Evolutionary conservation across 2,888 invertebrate species (phyloP).

Genomic region (Nomada ferruginata): DNA sequence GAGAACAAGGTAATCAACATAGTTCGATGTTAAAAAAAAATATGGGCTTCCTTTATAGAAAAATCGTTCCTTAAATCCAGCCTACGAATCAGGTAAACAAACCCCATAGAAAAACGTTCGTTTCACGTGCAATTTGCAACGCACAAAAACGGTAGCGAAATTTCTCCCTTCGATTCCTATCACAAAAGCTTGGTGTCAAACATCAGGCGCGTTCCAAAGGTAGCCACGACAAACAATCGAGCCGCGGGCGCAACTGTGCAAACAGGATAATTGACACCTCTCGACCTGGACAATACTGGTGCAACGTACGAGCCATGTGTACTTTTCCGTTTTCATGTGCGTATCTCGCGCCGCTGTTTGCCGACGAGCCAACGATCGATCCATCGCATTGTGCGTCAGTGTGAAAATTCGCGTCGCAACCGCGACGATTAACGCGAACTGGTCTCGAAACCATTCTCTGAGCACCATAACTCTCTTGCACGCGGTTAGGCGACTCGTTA

Average conservation of each 20-base stretch:
- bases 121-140: background rate
- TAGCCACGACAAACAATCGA: constrained; percentile 29
- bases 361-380: constrained; percentile 15
- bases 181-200: background rate
- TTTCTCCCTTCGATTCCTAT: background rate
- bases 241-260: constrained; percentile 28
- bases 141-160: background rate
- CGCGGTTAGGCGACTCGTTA: constrained; percentile 33
- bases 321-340: constrained; percentile 29
- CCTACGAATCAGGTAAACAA: background rate
- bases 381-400: constrained; percentile 6
- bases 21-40: no score
- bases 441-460: background rate
- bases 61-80: background rate
- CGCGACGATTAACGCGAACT: constrained; percentile 22
- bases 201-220: constrained; percentile 21
- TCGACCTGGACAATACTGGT: constrained; percentile 20
- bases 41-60: no score
- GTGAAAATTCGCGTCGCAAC: constrained; percentile 48
- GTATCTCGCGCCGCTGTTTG: constrained; percentile 23
- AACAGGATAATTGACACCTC: constrained; percentile 56
- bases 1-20: no score
- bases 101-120: background rate
- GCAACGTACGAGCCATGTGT: constrained; percentile 22
- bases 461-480: background rate